Percentiles rank a stretch among this genome's conserved stretches.
Conservation (phyloP, 2,888 invertebrate genomes). For the Mesoligia furuncula region DNA sequence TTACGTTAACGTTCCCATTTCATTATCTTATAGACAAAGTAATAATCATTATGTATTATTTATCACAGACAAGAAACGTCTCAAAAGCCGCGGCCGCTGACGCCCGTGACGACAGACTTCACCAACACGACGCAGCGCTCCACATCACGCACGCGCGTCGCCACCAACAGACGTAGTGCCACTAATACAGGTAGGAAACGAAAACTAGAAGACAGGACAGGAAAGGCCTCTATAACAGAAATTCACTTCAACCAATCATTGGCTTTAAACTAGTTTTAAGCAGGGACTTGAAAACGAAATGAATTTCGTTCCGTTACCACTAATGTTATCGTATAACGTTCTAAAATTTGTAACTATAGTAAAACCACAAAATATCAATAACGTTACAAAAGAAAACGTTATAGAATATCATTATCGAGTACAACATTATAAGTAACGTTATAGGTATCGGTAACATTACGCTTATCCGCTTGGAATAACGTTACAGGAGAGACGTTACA, state of each 20-base stretch:
- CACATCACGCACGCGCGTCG: slow-evolving; percentile 91
- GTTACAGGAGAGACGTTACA: no score
- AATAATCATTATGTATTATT: not conserved
- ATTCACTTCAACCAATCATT: not conserved
- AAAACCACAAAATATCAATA: no score
- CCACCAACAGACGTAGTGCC: slow-evolving; percentile 85
- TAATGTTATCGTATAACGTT: no score
- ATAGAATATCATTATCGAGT: no score
- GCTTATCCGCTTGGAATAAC: no score
- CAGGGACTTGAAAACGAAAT: no score
- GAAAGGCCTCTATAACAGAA: not conserved
- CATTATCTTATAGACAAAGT: not conserved
- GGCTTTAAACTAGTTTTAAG: not conserved
- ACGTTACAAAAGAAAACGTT: no score
- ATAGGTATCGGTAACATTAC: no score
- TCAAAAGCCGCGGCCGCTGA: slow-evolving; percentile 82
- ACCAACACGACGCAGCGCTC: slow-evolving; percentile 91
- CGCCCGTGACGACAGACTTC: slow-evolving; percentile 83
- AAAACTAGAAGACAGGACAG: not conserved
- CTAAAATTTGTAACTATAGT: no score
- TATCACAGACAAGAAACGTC: slow-evolving; percentile 83
- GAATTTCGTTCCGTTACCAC: no score
- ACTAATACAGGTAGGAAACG: slow-evolving; percentile 68
- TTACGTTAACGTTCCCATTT: not conserved
- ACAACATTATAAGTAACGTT: no score